These are phyloP conservation scores for Rhinogobius similis DNA, from an alignment of 2,113 vertebrate species.

Conservation along the genomic window DNA sequence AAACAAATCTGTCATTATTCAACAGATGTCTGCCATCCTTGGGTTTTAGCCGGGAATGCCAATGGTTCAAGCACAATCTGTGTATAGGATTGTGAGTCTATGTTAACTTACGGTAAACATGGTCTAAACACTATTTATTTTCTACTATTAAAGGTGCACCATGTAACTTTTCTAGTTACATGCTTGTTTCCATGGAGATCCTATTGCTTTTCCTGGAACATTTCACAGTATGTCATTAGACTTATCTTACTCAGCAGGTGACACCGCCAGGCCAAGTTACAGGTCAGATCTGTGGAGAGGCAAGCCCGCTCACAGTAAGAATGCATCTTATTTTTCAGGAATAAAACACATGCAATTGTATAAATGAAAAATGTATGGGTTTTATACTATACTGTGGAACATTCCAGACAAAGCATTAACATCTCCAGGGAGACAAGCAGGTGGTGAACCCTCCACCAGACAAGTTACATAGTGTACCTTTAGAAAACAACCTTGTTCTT, in stretches of 20 bases:
- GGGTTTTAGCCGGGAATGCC: slow-evolving; percentile 28
- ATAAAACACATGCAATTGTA: not conserved
- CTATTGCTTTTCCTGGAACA: not conserved
- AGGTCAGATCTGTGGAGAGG: not conserved
- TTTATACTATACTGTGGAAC: not conserved
- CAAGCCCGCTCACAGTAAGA: not conserved
- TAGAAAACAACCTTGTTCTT: not conserved
- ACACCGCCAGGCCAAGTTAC: not conserved
- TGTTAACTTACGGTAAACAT: not conserved
- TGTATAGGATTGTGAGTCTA: not conserved
- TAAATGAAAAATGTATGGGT: not conserved
- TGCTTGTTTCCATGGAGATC: not conserved
- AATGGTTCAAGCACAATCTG: slow-evolving; percentile 26
- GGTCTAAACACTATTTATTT: too few species aligned
- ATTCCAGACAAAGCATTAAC: not conserved
- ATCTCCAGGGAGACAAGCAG: not conserved
- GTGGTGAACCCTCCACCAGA: not conserved
- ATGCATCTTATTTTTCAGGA: not conserved
- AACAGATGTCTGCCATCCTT: slow-evolving; percentile 52
- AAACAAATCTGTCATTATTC: slow-evolving; percentile 65
- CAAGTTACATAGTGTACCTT: not conserved
- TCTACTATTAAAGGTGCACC: not conserved
- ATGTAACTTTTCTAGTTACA: not conserved
- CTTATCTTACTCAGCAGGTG: not conserved
- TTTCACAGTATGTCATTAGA: not conserved